These are phyloP conservation scores for Pontoporia blainvillei DNA, from an alignment of 2,113 vertebrate genomes.

Conservation along the genomic window DNA sequence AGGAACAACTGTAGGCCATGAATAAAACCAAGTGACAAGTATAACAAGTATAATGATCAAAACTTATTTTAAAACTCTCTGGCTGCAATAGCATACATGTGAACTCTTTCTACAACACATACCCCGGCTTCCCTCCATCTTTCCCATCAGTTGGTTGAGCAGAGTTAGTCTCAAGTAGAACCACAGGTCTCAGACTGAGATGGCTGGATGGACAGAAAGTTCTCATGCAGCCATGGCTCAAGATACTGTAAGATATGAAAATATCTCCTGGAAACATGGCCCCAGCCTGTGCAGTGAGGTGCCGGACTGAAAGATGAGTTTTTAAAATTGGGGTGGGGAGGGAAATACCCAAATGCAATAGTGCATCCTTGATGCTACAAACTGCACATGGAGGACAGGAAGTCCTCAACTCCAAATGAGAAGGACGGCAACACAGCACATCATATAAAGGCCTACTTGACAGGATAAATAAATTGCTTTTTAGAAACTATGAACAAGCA, in stretches of 20 bases:
- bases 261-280: background rate
- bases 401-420: background rate
- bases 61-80: background rate
- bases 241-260: background rate
- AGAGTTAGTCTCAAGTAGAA: background rate
- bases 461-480: background rate
- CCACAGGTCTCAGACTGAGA: background rate
- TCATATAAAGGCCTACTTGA: background rate
- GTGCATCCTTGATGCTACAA: rapidly evolving
- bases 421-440: background rate
- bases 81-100: rapidly evolving
- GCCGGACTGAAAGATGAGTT: rapidly evolving
- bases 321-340: background rate
- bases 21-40: background rate
- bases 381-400: background rate
- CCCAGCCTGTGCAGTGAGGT: too few relatives aligned
- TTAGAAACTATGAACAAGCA: background rate
- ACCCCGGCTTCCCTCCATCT: background rate
- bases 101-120: background rate
- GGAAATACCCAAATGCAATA: background rate
- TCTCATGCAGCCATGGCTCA: rapidly evolving
- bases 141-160: rapidly evolving
- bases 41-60: background rate
- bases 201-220: rapidly evolving
- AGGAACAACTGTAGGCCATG: background rate